These are phyloP conservation scores for Amblyjoppa proteus DNA, from an alignment of 2,888 invertebrate genomes.

Conservation along the genomic window DNA sequence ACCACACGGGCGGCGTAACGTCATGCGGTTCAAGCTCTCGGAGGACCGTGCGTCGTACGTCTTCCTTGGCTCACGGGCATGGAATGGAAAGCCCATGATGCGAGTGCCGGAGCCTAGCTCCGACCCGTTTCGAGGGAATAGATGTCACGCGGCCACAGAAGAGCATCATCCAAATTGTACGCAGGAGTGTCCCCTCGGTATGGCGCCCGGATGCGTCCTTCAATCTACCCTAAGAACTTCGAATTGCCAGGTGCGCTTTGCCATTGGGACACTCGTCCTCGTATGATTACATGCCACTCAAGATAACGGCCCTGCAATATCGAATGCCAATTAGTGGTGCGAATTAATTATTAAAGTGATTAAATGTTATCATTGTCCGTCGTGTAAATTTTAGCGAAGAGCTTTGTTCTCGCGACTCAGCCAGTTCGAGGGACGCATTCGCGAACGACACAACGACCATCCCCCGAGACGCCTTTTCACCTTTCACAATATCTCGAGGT, in stretches of 20 bases:
- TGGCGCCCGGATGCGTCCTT: conserved; percentile 16
- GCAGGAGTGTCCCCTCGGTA: conserved; percentile 12
- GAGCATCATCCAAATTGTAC: conserved; percentile 47
- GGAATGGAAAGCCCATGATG: conserved; percentile 62
- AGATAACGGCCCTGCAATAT: background rate
- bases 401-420: background rate
- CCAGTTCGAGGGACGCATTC: background rate
- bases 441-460: conserved; percentile 24
- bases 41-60: conserved; percentile 69
- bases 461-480: conserved; percentile 62
- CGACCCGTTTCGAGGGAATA: conserved; percentile 26
- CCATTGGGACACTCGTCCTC: conserved; percentile 3
- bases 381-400: no score
- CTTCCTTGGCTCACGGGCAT: conserved; percentile 74
- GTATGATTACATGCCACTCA: conserved; percentile 4
- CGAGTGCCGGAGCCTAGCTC: conserved; percentile 30
- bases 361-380: no score
- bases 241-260: conserved; percentile 6
- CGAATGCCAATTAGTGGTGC: no score
- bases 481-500: conserved; percentile 61
- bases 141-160: conserved; percentile 40
- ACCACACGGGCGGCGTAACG: conserved; percentile 62
- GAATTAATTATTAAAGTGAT: no score
- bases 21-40: conserved; percentile 60
- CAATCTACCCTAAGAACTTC: conserved; percentile 30